Conservation (phyloP, 1,140 invertebrate genomes). For the Plodia interpunctella region DNA sequence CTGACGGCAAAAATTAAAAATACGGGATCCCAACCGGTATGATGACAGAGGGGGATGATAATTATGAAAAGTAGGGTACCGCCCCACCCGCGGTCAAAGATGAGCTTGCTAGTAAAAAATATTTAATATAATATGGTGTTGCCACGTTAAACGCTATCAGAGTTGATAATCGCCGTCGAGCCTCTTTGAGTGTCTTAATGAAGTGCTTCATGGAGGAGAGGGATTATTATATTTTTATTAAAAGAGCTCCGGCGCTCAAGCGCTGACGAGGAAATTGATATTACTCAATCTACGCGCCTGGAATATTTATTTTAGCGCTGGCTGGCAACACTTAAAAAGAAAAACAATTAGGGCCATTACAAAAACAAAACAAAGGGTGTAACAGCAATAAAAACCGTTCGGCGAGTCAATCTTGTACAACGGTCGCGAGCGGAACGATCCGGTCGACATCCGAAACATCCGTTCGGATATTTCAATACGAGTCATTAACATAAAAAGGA, state of each 20-base stretch:
- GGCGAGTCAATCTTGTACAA: conserved; percentile 56
- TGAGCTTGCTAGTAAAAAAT: conserved; percentile 40
- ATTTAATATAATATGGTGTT: conserved; percentile 56
- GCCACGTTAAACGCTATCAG: conserved; percentile 54
- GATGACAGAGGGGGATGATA: conserved; percentile 46
- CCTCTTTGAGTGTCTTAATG: conserved; percentile 61
- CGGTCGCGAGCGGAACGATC: conserved; percentile 59
- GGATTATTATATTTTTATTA: conserved; percentile 64
- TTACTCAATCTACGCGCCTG: conserved; percentile 23
- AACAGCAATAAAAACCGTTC: conserved; percentile 62
- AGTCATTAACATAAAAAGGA: conserved; percentile 72
- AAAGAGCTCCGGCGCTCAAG: conserved; percentile 37
- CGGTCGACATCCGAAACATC: conserved; percentile 52
- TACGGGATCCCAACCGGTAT: conserved; percentile 37
- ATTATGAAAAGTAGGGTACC: conserved; percentile 45
- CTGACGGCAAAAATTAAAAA: conserved; percentile 42
- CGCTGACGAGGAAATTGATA: conserved; percentile 38
- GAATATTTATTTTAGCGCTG: conserved; percentile 30
- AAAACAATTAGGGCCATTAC: conserved; percentile 61
- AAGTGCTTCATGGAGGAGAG: conserved; percentile 50
- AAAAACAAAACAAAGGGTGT: conserved; percentile 53
- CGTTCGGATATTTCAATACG: conserved; percentile 64
- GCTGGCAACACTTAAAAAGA: conserved; percentile 42
- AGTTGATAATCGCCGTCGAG: conserved; percentile 57
- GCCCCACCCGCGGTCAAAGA: conserved; percentile 37